These are phyloP conservation scores for Haliclona indistincta DNA, from an alignment of 37 sponge, comb jelly and placozoan genomes.

Conservation along the genomic window DNA sequence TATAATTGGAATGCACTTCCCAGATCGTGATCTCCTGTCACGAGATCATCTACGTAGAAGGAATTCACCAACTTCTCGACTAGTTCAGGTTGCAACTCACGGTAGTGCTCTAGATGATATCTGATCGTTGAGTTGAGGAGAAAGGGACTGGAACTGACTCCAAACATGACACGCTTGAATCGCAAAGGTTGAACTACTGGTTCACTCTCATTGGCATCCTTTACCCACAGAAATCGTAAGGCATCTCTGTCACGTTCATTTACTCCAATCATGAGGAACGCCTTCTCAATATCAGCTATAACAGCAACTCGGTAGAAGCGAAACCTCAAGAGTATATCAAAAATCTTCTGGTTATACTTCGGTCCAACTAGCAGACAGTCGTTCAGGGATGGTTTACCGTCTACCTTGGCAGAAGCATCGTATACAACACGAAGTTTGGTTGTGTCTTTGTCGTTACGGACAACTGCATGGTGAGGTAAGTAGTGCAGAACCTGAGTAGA, in stretches of 20 bases:
- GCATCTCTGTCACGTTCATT: slow-evolving; percentile 42
- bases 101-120: slow-evolving; percentile 21
- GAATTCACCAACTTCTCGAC: slow-evolving; percentile 13
- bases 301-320: no score
- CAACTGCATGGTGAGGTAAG: no score
- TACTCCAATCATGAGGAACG: no score
- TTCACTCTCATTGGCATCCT: slow-evolving; percentile 15
- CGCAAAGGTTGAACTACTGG: not conserved
- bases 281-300: no score
- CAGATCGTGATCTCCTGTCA: slow-evolving; percentile 10
- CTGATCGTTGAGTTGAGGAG: slow-evolving; percentile 42
- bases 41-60: slow-evolving; percentile 42
- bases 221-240: slow-evolving; percentile 45
- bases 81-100: slow-evolving; percentile 7
- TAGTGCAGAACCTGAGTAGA: no score
- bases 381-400: no score
- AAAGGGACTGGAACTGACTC: slow-evolving; percentile 53
- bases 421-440: no score
- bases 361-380: no score
- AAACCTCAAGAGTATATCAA: no score
- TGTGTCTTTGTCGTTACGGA: no score
- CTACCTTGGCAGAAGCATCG: no score
- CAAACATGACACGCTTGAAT: slow-evolving; percentile 47
- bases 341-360: no score
- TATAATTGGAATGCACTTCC: slow-evolving; percentile 22